Evolutionary conservation across 2,888 invertebrate species (phyloP).

Genomic region (Diaprepes abbreviatus): DNA sequence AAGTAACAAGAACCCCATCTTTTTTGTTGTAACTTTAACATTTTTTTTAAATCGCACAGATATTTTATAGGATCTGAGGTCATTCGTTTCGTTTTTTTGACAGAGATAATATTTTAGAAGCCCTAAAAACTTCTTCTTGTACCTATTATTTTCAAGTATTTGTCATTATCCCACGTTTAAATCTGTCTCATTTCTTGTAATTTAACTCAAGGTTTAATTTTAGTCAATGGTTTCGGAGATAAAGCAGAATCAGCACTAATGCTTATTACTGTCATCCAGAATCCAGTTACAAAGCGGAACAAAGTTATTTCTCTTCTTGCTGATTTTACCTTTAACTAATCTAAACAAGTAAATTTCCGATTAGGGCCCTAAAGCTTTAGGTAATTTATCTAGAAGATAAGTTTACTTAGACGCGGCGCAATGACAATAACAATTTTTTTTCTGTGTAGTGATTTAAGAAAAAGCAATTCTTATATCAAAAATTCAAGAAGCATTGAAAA

Average conservation of each 20-base stretch:
- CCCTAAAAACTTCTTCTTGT: not conserved
- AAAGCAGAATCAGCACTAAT: constrained; percentile 39
- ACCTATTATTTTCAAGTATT: not conserved
- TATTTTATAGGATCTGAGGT: too few species aligned
- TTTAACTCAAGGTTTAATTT: constrained; percentile 27
- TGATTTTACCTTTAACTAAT: constrained; percentile 22
- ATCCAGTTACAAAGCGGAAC: constrained; percentile 38
- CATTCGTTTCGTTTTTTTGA: too few species aligned
- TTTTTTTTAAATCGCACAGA: too few species aligned
- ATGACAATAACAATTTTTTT: not conserved
- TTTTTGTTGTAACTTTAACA: too few species aligned
- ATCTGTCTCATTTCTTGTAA: constrained; percentile 19
- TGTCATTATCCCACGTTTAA: constrained; percentile 21
- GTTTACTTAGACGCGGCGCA: not conserved
- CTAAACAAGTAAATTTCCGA: constrained; percentile 33
- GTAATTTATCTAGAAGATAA: constrained; percentile 28
- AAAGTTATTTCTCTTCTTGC: constrained; percentile 31
- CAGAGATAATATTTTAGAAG: not conserved
- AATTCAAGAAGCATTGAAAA: too few species aligned
- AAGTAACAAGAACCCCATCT: too few species aligned
- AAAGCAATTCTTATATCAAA: too few species aligned
- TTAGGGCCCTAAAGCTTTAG: constrained; percentile 13
- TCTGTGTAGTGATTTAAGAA: too few species aligned
- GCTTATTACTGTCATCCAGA: constrained; percentile 38
- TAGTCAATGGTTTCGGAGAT: constrained; percentile 24